These are phyloP conservation scores for Sula dactylatra DNA, from an alignment of 2,113 vertebrate species.

Conservation along the genomic window DNA sequence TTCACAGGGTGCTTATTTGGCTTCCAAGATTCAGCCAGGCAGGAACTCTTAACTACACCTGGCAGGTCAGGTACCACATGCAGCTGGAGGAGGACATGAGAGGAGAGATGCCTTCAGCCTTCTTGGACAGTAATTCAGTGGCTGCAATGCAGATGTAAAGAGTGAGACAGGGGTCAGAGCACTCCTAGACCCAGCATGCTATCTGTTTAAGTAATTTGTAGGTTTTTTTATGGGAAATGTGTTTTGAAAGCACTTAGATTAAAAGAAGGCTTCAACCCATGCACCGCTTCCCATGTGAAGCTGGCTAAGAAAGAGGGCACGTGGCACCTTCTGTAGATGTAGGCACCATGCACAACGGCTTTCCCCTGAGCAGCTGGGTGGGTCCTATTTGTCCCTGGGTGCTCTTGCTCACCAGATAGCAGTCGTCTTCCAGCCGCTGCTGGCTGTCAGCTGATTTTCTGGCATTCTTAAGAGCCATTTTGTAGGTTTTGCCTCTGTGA, in stretches of 20 bases:
- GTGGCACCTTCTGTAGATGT: not conserved
- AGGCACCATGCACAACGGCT: not conserved
- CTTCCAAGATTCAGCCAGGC: not conserved
- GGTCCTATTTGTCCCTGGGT: not conserved
- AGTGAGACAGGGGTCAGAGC: not conserved
- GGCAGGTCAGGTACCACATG: accelerated
- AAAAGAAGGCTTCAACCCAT: not conserved
- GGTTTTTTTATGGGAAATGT: not conserved
- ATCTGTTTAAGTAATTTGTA: not conserved
- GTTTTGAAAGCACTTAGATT: not conserved
- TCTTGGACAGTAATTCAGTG: not conserved
- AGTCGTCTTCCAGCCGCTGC: not conserved
- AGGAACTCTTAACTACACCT: not conserved
- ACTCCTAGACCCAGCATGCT: not conserved
- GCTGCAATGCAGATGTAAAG: not conserved
- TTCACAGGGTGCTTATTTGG: not conserved
- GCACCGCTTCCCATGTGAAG: not conserved
- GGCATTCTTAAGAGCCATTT: not conserved
- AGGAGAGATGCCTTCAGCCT: not conserved
- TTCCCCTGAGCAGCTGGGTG: not conserved
- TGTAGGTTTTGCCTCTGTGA: not conserved
- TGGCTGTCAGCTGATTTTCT: not conserved
- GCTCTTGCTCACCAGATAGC: not conserved
- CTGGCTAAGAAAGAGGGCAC: not conserved
- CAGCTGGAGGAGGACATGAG: not conserved